Percentiles rank a stretch among this genome's conserved stretches.
These are phyloP conservation scores for Melitaea cinxia DNA, from an alignment of 1,140 invertebrate genomes.

Conservation along the genomic window DNA sequence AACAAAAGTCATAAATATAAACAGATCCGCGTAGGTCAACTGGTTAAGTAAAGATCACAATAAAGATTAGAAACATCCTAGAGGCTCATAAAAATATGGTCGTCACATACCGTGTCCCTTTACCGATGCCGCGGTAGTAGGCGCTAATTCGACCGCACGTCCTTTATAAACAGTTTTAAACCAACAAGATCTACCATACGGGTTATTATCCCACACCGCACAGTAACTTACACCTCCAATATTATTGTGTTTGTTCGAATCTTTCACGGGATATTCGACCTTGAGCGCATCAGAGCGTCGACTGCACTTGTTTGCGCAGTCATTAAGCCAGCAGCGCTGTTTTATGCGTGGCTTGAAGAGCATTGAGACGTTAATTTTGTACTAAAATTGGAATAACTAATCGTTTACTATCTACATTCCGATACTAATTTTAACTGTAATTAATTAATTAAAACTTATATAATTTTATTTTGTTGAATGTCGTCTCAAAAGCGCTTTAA, in stretches of 20 bases:
- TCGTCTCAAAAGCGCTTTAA: too few species aligned
- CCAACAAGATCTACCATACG: constrained; percentile 43
- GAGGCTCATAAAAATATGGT: background rate
- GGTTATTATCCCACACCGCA: constrained; percentile 33
- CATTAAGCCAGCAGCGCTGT: constrained; percentile 43
- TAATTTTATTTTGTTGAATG: too few species aligned
- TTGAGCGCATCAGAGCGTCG: constrained; percentile 34
- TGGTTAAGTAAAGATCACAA: too few species aligned
- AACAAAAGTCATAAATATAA: too few species aligned
- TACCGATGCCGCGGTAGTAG: constrained; percentile 49
- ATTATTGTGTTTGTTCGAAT: background rate
- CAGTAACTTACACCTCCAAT: constrained; percentile 3
- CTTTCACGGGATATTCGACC: constrained; percentile 25
- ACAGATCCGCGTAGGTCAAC: too few species aligned
- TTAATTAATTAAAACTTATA: too few species aligned
- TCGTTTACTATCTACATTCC: background rate
- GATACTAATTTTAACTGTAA: too few species aligned
- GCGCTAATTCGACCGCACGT: constrained; percentile 51
- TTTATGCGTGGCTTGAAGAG: constrained; percentile 33
- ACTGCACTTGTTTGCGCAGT: constrained; percentile 45
- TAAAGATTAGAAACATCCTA: background rate
- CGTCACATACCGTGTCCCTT: constrained; percentile 22
- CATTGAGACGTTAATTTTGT: constrained; percentile 38
- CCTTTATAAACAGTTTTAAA: constrained; percentile 49
- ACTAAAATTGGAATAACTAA: constrained; percentile 24